Conservation (phyloP, 2,113 vertebrate species). For the Tragelaphus imberbis region DNA sequence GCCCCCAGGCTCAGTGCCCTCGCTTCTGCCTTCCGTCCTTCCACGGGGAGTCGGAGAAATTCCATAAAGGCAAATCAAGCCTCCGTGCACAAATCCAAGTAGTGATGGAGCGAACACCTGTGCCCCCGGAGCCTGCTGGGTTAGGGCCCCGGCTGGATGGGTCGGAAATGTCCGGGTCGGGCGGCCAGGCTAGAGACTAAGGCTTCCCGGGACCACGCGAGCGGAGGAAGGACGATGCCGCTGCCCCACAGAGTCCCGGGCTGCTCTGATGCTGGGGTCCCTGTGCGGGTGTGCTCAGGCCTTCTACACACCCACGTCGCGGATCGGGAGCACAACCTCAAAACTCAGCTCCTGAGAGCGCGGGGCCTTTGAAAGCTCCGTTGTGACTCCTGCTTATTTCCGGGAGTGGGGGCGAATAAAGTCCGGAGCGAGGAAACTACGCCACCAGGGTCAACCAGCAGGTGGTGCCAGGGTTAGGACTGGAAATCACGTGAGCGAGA, state of each 20-base stretch:
- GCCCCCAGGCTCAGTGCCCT: background rate
- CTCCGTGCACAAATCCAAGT: background rate
- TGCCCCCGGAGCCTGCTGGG: background rate
- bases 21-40: background rate
- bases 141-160: rapidly evolving
- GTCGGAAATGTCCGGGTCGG: background rate
- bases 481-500: background rate
- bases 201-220: background rate
- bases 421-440: background rate
- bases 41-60: background rate
- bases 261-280: background rate
- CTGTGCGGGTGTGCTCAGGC: rapidly evolving
- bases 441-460: background rate
- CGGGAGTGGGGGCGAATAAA: background rate
- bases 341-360: background rate
- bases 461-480: background rate
- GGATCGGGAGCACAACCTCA: background rate
- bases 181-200: background rate
- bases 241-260: rapidly evolving
- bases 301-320: too few species aligned
- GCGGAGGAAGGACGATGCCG: background rate
- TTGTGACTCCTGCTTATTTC: background rate
- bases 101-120: background rate
- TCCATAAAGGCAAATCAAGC: constrained; percentile 2
- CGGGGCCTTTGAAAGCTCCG: background rate